phyloP scores from a whole-genome alignment of 2,797 vertebrate genomes.

The Moxostoma hubbsi region DNA sequence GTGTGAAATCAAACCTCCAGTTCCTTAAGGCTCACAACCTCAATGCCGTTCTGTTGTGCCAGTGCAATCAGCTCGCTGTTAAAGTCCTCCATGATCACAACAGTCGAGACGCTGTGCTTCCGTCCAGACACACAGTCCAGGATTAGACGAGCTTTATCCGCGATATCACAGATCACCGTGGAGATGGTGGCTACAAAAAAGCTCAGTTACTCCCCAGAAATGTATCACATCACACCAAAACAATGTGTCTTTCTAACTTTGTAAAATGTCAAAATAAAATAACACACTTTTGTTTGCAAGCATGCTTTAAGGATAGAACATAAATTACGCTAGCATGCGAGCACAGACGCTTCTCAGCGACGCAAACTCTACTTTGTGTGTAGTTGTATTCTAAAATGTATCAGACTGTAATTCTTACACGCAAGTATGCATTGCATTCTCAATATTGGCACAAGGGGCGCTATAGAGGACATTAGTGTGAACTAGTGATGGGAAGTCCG shows the following conservation, averaged over 20 bases:
- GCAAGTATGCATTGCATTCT: too few relatives aligned
- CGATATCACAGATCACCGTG: slow-evolving; percentile 89
- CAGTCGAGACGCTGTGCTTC: slow-evolving; percentile 77
- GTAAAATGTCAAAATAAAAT: background rate
- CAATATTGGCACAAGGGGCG: too few relatives aligned
- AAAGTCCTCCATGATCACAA: slow-evolving; percentile 88
- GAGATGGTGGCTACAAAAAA: slow-evolving; percentile 81
- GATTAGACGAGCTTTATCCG: slow-evolving; percentile 85
- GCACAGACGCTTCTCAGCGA: too few relatives aligned
- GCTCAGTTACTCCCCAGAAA: background rate
- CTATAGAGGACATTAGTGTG: too few relatives aligned
- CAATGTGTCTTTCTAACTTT: background rate
- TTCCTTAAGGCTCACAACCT: slow-evolving; percentile 83
- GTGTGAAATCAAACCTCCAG: slow-evolving; percentile 81
- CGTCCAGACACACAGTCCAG: slow-evolving; percentile 79
- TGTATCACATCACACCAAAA: background rate
- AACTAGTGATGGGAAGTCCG: too few relatives aligned
- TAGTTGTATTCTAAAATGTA: too few relatives aligned
- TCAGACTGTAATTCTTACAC: too few relatives aligned
- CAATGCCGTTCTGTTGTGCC: slow-evolving; percentile 82
- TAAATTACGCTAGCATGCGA: too few relatives aligned
- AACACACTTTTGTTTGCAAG: too few relatives aligned
- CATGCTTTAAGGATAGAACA: too few relatives aligned
- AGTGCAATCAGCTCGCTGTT: slow-evolving; percentile 80
- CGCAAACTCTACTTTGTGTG: too few relatives aligned